Evolutionary conservation across 2,888 invertebrate species (phyloP), one percentile per base, ranked within the genome.

Genomic region (Tiliacea aurago): DNA sequence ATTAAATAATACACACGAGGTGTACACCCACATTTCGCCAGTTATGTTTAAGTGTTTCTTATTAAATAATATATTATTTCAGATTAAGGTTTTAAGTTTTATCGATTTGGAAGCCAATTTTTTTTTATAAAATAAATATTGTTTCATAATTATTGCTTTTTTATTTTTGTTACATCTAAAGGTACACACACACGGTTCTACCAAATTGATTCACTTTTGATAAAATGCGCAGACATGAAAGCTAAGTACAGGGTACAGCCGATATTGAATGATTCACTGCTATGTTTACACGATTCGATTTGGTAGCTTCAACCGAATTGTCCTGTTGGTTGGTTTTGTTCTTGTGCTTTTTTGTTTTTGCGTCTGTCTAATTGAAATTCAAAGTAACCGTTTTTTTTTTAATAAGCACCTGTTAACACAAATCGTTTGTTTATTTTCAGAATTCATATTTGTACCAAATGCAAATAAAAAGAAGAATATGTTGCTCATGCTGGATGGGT

Each of bases 401-500:
- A 58, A 28, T 9, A 1, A 45, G 11, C 20, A 55, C 53, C 4
- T 13, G 4, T 20, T 73, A 1, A 28, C 11, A 20, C n/a, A 37
- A 37, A n/a, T 5, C n/a, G 5, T 43, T 41, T 61, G 1, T 59
- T 51, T 68, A 73, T 41, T 79, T 78, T n/a, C 74, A 87, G 86
- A 83, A 49, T 86, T 77, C 13, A 79, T 70, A 33, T 81, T 87
- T 49, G 81, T 88, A 69, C 86, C 87, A 9, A 78, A 81, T 20
- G 73, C 86, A 5, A 79, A 81, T 20, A 78, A 81, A 15, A 73
- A 76, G n/a, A 88, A 87, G 55, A 80, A 84, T 18, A 75, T 76
- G 18, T 70, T 86, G 13, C 75, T 90, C 59, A 67, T 89, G 15
- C 67, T 84, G 0, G 86, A 62, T 20, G 78, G 89, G 0, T 91